These are phyloP conservation scores for Drosophila gaucha DNA, from an alignment of 2,888 invertebrate species.

Conservation along the genomic window DNA sequence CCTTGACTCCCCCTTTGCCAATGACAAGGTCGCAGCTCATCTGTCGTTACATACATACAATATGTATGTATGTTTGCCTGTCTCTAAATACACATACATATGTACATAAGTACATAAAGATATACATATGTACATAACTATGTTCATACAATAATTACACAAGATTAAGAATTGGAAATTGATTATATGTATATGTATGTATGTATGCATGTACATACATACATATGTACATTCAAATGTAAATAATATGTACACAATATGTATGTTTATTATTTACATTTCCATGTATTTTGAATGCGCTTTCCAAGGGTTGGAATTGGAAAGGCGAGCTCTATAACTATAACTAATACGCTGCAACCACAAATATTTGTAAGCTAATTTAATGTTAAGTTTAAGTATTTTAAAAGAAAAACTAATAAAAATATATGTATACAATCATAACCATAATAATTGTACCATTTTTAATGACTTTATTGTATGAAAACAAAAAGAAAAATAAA, in stretches of 20 bases:
- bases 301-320: background rate
- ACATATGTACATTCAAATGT: background rate
- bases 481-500: background rate
- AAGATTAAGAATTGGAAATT: conserved; percentile 1
- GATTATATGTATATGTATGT: background rate
- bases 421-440: background rate
- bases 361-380: background rate
- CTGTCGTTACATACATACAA: background rate
- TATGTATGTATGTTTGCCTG: too few relatives aligned
- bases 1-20: conserved; percentile 10
- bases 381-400: too few relatives aligned
- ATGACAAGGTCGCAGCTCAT: conserved; percentile 41
- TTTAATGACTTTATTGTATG: background rate
- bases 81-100: background rate
- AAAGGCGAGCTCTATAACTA: conserved; percentile 18
- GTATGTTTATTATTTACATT: conserved; percentile 2
- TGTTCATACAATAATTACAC: background rate
- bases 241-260: conserved; percentile 7
- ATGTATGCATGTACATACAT: background rate
- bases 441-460: background rate
- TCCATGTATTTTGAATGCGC: background rate
- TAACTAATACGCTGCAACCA: conserved; percentile 1
- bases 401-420: background rate
- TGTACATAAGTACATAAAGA: background rate
- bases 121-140: background rate